Percentiles rank a stretch among this genome's conserved stretches.
Conservation (phyloP, 30 jellyfish, hydroid and myxozoan genomes). For the Turritopsis rubra region DNA sequence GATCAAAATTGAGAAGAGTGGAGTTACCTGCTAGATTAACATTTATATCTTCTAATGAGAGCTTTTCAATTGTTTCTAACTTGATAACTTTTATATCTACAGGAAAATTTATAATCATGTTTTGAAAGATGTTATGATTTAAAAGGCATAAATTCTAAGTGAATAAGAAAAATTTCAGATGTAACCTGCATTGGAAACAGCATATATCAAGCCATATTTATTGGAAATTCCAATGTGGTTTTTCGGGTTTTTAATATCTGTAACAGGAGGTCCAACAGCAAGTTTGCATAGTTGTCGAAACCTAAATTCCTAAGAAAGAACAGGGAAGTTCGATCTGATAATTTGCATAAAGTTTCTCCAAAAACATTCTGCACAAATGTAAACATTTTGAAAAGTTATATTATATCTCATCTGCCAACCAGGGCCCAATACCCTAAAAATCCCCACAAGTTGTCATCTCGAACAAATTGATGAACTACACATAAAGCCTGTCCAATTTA, state of each 20-base stretch:
- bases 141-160: too few relatives aligned
- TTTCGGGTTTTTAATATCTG: slow-evolving; percentile 36
- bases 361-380: not conserved
- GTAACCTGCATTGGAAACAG: slow-evolving; percentile 58
- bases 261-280: not conserved
- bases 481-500: too few relatives aligned
- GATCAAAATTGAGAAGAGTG: not conserved
- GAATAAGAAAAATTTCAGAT: not conserved
- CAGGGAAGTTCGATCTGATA: too few relatives aligned
- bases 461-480: too few relatives aligned
- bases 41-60: slow-evolving; percentile 36
- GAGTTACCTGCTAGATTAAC: slow-evolving; percentile 38
- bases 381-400: too few relatives aligned
- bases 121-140: not conserved
- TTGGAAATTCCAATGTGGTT: slow-evolving; percentile 48
- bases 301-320: slow-evolving; percentile 16
- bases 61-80: slow-evolving; percentile 33
- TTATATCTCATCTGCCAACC: too few relatives aligned
- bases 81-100: slow-evolving; percentile 45
- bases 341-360: too few relatives aligned
- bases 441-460: too few relatives aligned
- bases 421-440: too few relatives aligned
- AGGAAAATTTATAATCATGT: not conserved
- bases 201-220: slow-evolving; percentile 60
- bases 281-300: slow-evolving; percentile 38